Evolutionary conservation across 2,888 invertebrate species (phyloP).

Genomic region (Melanchra persicariae): DNA sequence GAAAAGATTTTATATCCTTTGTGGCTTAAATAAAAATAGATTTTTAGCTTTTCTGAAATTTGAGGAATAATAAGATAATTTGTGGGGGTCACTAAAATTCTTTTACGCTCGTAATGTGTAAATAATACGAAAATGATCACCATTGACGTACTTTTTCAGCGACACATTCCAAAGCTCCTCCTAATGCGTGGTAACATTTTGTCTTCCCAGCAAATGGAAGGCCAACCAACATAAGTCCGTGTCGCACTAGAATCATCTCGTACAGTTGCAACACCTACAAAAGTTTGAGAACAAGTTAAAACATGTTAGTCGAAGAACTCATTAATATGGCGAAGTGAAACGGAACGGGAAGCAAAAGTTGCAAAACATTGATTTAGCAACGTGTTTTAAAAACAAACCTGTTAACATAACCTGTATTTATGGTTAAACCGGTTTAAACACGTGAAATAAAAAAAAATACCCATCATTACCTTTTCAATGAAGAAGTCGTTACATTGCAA

Average conservation of each 20-base stretch:
- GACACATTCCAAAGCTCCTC: slow-evolving; percentile 94
- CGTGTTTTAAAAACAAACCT: too few relatives aligned
- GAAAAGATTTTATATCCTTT: too few relatives aligned
- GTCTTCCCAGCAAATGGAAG: slow-evolving; percentile 98
- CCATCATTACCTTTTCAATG: slow-evolving; percentile 92
- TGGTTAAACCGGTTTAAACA: too few relatives aligned
- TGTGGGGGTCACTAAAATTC: too few relatives aligned
- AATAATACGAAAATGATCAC: neutral
- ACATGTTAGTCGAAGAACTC: neutral
- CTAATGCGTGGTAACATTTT: slow-evolving; percentile 95
- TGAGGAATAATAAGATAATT: too few relatives aligned
- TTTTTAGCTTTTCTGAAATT: too few relatives aligned
- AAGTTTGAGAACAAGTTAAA: neutral
- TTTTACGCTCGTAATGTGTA: too few relatives aligned
- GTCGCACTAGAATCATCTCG: slow-evolving; percentile 98
- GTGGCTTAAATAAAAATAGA: too few relatives aligned
- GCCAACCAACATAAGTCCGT: slow-evolving; percentile 98
- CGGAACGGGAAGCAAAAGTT: too few relatives aligned
- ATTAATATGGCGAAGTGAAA: neutral
- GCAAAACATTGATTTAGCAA: too few relatives aligned
- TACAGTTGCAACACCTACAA: slow-evolving; percentile 93
- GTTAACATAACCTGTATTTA: too few relatives aligned
- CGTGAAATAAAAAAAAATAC: neutral
- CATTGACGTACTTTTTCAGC: slow-evolving; percentile 91
- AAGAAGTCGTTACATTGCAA: slow-evolving; percentile 96